Conservation (phyloP, 2,113 vertebrate genomes). For the Nipponia nippon region DNA sequence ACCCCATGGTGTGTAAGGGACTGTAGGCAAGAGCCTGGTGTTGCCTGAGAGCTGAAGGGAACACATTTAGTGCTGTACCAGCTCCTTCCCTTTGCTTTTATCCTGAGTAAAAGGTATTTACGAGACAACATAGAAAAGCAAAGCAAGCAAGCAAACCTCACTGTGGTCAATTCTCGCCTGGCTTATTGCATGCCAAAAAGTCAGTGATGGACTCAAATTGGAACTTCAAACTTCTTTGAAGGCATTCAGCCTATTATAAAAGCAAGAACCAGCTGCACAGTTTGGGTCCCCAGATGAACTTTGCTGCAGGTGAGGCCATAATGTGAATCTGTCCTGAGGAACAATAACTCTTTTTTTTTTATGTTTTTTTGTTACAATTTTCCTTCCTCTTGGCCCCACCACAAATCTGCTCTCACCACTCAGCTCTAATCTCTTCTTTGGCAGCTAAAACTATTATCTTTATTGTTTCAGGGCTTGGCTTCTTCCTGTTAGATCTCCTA, state of each 20-base stretch:
- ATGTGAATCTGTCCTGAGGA: neutral
- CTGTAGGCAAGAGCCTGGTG: neutral
- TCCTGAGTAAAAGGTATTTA: neutral
- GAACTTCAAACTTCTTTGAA: neutral
- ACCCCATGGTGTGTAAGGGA: neutral
- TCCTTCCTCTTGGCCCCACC: neutral
- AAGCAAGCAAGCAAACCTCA: neutral
- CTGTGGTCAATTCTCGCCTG: neutral
- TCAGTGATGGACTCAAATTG: neutral
- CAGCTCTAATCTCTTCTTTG: conserved; percentile 18
- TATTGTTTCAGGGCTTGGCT: conserved; percentile 40
- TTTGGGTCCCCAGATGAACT: neutral
- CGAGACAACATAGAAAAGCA: neutral
- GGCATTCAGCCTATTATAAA: neutral
- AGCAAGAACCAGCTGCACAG: neutral
- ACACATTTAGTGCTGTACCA: neutral
- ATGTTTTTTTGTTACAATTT: neutral
- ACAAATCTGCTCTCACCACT: neutral
- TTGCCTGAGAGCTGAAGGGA: neutral
- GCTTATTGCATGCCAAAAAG: neutral
- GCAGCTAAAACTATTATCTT: conserved; percentile 29
- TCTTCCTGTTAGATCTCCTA: conserved; percentile 36
- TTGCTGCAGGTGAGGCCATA: neutral
- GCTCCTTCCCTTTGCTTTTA: neutral
- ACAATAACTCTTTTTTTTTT: neutral